Evolutionary conservation across 2,113 vertebrate species (phyloP).

Genomic region (Acrocephalus arundinaceus): DNA sequence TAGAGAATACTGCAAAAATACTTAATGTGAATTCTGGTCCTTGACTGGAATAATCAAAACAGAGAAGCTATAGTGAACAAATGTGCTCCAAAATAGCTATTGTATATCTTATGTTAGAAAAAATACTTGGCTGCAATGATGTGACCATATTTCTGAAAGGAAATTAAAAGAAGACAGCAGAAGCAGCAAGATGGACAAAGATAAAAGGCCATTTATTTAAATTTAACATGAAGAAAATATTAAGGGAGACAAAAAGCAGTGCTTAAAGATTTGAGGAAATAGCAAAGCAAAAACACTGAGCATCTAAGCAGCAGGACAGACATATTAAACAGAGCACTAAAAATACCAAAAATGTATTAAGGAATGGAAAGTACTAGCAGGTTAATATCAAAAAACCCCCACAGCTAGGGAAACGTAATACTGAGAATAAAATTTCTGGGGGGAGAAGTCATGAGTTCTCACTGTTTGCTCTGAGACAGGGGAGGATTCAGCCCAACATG

Average conservation of each 20-base stretch:
- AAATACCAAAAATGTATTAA: conserved; percentile 1
- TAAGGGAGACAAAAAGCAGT: conserved; percentile 35
- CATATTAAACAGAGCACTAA: conserved; percentile 12
- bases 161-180: conserved; percentile 39
- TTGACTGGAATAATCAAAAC: background rate
- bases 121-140: background rate
- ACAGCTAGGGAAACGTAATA: background rate
- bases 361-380: background rate
- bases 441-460: background rate
- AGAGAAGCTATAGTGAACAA: background rate
- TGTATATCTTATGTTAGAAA: background rate
- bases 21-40: background rate
- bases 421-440: background rate
- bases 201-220: conserved; percentile 65
- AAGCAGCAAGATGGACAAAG: conserved; percentile 25
- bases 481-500: rapidly evolving
- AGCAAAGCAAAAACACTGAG: conserved; percentile 47
- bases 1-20: background rate
- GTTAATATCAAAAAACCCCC: background rate
- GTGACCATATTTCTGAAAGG: background rate
- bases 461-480: background rate
- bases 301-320: conserved; percentile 16
- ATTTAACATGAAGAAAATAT: conserved; percentile 59
- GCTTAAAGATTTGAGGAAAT: conserved; percentile 41
- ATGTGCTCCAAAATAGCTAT: background rate